These are phyloP conservation scores for Nothobranchius furzeri DNA, from an alignment of 2,113 vertebrate genomes.

Conservation along the genomic window DNA sequence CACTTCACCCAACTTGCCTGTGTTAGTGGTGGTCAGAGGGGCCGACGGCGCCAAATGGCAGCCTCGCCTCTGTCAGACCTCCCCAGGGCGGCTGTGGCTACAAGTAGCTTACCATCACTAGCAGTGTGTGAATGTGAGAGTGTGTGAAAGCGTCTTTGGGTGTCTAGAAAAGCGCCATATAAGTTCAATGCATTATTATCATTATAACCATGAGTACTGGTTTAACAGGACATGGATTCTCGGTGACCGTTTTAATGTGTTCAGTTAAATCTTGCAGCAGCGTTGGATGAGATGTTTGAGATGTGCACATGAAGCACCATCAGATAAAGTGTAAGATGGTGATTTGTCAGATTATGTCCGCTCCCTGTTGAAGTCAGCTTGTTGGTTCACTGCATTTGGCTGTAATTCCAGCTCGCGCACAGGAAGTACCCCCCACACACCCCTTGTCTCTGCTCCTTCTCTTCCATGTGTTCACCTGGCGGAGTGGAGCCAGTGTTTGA, in stretches of 20 bases:
- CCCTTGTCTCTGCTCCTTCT: constrained; percentile 23
- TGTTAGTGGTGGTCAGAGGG: no score
- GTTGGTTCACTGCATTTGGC: constrained; percentile 41
- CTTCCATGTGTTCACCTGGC: constrained; percentile 45
- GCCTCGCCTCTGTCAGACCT: no score
- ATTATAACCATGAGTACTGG: constrained; percentile 1
- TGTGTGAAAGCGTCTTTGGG: no score
- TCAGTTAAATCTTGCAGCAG: constrained; percentile 4
- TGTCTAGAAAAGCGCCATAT: no score
- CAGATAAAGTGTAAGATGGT: constrained; percentile 28
- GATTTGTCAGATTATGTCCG: constrained; percentile 38
- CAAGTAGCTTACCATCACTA: no score
- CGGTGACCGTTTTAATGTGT: constrained; percentile 12
- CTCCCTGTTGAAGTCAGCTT: constrained; percentile 54
- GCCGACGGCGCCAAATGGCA: no score
- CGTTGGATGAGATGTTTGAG: constrained; percentile 15
- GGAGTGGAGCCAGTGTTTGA: constrained; percentile 26
- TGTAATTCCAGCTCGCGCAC: constrained; percentile 33
- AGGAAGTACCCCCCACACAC: constrained; percentile 35
- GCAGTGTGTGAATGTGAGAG: no score
- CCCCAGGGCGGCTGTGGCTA: no score
- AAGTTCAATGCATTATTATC: no score
- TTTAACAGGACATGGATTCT: constrained; percentile 13
- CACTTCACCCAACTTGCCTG: no score
- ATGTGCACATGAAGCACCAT: constrained; percentile 8